These are phyloP conservation scores for Boloria euphrosyne DNA, from an alignment of 2,888 invertebrate genomes.

Conservation along the genomic window DNA sequence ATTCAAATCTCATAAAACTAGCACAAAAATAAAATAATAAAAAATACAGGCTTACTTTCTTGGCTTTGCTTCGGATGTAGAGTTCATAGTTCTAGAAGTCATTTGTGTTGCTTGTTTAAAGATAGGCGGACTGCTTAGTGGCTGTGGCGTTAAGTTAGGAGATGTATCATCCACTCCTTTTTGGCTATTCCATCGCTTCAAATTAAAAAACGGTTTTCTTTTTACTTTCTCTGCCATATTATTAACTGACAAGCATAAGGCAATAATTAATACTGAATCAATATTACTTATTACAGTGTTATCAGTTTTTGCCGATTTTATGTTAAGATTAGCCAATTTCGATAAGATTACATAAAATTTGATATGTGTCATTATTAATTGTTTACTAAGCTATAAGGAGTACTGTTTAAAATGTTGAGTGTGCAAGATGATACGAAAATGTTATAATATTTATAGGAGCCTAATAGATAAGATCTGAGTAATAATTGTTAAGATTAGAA, in stretches of 20 bases:
- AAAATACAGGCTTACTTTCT: conserved; percentile 56
- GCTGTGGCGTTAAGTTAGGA: conserved; percentile 38
- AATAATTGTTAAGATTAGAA: no score
- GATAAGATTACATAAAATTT: conserved; percentile 40
- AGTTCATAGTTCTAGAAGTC: conserved; percentile 37
- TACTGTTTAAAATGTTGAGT: background rate
- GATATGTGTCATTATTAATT: conserved; percentile 6
- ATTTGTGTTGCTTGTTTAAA: conserved; percentile 42
- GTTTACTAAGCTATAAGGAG: background rate
- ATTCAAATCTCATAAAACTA: no score
- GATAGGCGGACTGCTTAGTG: conserved; percentile 39
- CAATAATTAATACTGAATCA: conserved; percentile 32
- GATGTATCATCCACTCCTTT: conserved; percentile 46
- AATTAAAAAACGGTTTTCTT: conserved; percentile 63
- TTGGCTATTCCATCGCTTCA: conserved; percentile 65
- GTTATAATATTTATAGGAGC: no score
- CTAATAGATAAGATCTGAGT: no score
- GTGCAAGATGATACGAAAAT: no score
- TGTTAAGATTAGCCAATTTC: conserved; percentile 37
- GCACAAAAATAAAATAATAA: no score
- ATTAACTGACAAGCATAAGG: conserved; percentile 19
- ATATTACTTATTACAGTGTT: conserved; percentile 28
- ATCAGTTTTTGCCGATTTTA: conserved; percentile 40
- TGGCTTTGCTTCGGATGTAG: conserved; percentile 52
- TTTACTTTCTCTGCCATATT: conserved; percentile 69